Percentiles rank a stretch among this genome's conserved stretches.
Conservation (phyloP, 2,888 invertebrate genomes). For the Gerris lacustris region DNA sequence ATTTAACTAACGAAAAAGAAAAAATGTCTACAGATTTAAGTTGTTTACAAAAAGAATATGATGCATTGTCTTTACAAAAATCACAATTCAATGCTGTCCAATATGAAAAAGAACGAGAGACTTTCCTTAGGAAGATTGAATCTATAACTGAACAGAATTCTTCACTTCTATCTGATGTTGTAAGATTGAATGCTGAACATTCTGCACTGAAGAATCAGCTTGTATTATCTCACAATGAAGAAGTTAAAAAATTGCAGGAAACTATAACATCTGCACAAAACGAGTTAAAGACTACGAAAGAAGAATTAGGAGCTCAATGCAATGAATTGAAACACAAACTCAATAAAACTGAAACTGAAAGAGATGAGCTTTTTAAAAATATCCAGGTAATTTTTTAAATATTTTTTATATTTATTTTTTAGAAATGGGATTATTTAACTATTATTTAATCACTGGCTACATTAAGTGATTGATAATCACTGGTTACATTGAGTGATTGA, state of each 20-base stretch:
- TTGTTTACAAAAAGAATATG: slow-evolving; percentile 10
- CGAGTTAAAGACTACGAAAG: not conserved
- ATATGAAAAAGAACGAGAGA: slow-evolving; percentile 4
- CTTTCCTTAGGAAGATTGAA: not conserved
- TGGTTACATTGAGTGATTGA: too few species aligned
- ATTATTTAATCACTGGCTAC: not conserved
- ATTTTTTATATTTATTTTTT: not conserved
- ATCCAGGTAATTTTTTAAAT: slow-evolving; percentile 14
- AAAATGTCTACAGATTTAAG: slow-evolving; percentile 33
- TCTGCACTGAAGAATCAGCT: not conserved
- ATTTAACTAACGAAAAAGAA: slow-evolving; percentile 34
- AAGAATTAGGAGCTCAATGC: not conserved
- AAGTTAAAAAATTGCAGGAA: not conserved
- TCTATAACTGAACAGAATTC: not conserved
- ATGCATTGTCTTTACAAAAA: slow-evolving; percentile 9
- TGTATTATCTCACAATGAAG: slow-evolving; percentile 6
- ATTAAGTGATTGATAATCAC: too few species aligned
- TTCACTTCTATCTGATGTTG: not conserved
- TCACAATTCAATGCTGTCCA: slow-evolving; percentile 1
- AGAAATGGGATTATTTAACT: not conserved
- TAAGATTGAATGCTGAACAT: slow-evolving; percentile 3
- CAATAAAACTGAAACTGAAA: slow-evolving; percentile 10
- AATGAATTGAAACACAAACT: not conserved
- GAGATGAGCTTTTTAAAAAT: slow-evolving; percentile 16
- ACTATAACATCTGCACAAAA: not conserved